Base-by-base conservation (phyloP, 1,140 invertebrate genomes). In the Scaptomyza hsui region DNA sequence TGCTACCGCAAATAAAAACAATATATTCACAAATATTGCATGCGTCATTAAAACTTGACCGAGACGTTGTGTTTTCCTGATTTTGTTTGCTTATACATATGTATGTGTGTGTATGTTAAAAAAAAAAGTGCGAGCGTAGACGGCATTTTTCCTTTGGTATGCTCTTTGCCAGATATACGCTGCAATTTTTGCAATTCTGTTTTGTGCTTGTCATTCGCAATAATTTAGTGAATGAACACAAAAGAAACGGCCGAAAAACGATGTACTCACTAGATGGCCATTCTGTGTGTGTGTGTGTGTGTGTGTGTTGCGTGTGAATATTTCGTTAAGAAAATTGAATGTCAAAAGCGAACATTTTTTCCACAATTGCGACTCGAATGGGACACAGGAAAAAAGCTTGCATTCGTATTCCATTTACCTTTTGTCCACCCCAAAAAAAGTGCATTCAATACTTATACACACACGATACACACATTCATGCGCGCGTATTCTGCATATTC, bases 161-260 rank as follows among this genome's bases (percentile, higher is more conserved):
- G 72, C 75, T 77, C 75, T 62, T 74, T 75, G 62, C 19, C 60
- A 61, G 63, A 42, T 70, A 78, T 86, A 88, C 81, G 77, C 78
- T 86, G 81, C 81, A 86, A 78, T 86, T 86, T 70, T 67, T 75
- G 74, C 71, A 47, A 88, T 88, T 88, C 82, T 88, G 82, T 88
- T 88, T 78, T 88, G 82, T 68, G 82, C 71, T 67, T 67, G 74
- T 35, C 63, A 82, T 88, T 88, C 82, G 82, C 81, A 86, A 86
- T 88, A 88, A 88, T 88, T 88, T 88, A 69, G 72, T 88, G 82
- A 88, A 88, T 88, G 82, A 82, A 88, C 76, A 56, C 45, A 82
- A 88, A 82, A 76, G 78, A 88, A 70, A 86, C 77, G 51, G 53
- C 61, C 45, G 57, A 88, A 86, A 86, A 73, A 53, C 81, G 76